Percentiles rank a stretch among this genome's conserved stretches.
phyloP scores from a whole-genome alignment of 2,797 vertebrate genomes.

The Champsocephalus gunnari region DNA sequence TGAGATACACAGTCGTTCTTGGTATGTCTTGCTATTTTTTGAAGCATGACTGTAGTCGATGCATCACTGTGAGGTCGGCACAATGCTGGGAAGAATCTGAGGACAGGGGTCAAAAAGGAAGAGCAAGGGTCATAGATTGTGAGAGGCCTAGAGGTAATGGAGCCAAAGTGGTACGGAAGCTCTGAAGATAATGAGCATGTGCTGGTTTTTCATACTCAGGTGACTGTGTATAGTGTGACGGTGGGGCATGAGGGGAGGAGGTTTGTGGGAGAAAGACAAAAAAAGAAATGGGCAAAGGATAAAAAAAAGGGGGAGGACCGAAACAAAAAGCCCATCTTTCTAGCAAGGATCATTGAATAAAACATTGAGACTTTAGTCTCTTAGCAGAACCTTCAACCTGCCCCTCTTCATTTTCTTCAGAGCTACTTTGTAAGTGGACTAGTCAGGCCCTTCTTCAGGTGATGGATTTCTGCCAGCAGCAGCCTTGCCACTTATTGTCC shows the following conservation, averaged over 20 bases:
- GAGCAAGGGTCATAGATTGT: slow-evolving; percentile 56
- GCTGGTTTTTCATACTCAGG: slow-evolving; percentile 40
- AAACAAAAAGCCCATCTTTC: slow-evolving; percentile 2
- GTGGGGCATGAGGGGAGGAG: background rate
- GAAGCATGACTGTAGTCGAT: slow-evolving; percentile 30
- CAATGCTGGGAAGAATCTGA: slow-evolving; percentile 39
- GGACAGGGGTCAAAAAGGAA: slow-evolving; percentile 44
- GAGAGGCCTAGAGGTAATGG: slow-evolving; percentile 51
- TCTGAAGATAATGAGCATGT: slow-evolving; percentile 41
- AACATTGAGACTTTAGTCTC: background rate
- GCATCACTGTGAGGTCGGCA: slow-evolving; percentile 35
- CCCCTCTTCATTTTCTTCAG: slow-evolving; percentile 14
- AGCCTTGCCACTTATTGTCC: slow-evolving; percentile 34
- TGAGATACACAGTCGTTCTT: slow-evolving; percentile 16
- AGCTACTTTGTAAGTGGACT: slow-evolving; percentile 23
- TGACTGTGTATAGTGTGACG: slow-evolving; percentile 20
- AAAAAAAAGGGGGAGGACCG: background rate
- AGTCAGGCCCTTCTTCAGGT: slow-evolving; percentile 47
- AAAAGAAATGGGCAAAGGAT: background rate
- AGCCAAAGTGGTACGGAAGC: slow-evolving; percentile 43
- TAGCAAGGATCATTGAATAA: background rate
- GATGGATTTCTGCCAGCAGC: slow-evolving; percentile 58
- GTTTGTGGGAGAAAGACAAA: background rate
- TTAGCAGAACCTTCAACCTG: slow-evolving; percentile 12
- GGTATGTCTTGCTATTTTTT: slow-evolving; percentile 44